Percentiles rank a stretch among this genome's conserved stretches.
These are phyloP conservation scores for Oryctes rhinoceros DNA, from an alignment of 1,140 invertebrate genomes.

Conservation along the genomic window DNA sequence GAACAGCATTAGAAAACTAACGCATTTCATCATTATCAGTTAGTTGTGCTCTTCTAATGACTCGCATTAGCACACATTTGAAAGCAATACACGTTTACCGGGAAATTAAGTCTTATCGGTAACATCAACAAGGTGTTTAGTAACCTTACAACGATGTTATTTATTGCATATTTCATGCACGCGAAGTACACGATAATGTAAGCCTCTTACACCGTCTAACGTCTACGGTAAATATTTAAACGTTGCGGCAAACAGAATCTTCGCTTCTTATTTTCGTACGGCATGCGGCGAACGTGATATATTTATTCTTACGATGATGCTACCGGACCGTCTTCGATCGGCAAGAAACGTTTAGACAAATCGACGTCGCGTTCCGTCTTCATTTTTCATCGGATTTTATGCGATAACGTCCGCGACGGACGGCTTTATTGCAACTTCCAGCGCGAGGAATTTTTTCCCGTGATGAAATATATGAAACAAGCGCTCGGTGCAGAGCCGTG, in stretches of 20 bases:
- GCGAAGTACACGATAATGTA: neutral
- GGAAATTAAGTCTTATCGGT: neutral
- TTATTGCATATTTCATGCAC: neutral
- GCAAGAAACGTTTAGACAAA: neutral
- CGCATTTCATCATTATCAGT: neutral
- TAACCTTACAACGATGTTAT: neutral
- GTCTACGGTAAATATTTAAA: too few relatives aligned
- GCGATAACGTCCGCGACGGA: neutral
- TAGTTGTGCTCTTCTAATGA: neutral
- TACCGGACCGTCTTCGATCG: neutral
- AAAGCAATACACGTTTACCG: neutral
- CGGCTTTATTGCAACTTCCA: neutral
- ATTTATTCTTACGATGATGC: neutral
- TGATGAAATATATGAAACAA: neutral
- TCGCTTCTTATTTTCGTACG: too few relatives aligned
- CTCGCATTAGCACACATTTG: neutral
- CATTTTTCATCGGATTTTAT: neutral
- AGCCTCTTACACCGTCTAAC: too few relatives aligned
- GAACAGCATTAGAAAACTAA: too few relatives aligned
- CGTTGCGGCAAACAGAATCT: too few relatives aligned
- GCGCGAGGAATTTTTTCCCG: neutral
- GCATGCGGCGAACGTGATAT: neutral
- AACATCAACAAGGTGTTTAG: neutral
- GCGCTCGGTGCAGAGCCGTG: slow-evolving; percentile 14
- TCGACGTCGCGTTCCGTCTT: neutral